Conservation (phyloP, 2,113 vertebrate species). For the Stigmatopora nigra region DNA sequence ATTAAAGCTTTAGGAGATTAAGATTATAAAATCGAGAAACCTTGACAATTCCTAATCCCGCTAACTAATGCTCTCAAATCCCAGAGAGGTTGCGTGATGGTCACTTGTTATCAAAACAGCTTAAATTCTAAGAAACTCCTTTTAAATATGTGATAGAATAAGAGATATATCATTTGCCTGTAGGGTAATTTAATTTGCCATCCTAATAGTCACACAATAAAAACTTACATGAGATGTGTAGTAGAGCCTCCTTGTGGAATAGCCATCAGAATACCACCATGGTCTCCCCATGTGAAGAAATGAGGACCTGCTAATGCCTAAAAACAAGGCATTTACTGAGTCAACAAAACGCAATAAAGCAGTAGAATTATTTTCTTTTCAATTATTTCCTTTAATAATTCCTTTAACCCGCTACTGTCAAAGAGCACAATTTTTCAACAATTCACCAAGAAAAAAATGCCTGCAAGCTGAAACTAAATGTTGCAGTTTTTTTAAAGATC, state of each 20-base stretch:
- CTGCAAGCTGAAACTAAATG: too few relatives aligned
- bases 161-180: not conserved
- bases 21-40: not conserved
- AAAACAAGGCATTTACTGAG: slow-evolving; percentile 3
- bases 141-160: not conserved
- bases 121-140: not conserved
- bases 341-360: not conserved
- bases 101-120: not conserved
- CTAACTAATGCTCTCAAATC: slow-evolving; percentile 16
- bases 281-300: slow-evolving; percentile 96
- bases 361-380: not conserved
- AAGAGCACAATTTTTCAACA: not conserved
- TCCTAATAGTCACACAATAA: not conserved
- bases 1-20: slow-evolving; percentile 1
- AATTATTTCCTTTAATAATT: not conserved
- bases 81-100: not conserved
- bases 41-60: slow-evolving; percentile 19
- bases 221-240: slow-evolving; percentile 85
- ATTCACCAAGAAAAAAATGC: not conserved
- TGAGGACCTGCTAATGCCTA: slow-evolving; percentile 90
- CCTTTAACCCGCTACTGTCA: not conserved
- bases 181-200: not conserved
- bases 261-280: slow-evolving; percentile 90
- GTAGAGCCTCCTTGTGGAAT: slow-evolving; percentile 83
- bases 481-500: not conserved